phyloP scores from a whole-genome alignment of 2,113 vertebrate genomes.

The Tupaia chinensis region DNA sequence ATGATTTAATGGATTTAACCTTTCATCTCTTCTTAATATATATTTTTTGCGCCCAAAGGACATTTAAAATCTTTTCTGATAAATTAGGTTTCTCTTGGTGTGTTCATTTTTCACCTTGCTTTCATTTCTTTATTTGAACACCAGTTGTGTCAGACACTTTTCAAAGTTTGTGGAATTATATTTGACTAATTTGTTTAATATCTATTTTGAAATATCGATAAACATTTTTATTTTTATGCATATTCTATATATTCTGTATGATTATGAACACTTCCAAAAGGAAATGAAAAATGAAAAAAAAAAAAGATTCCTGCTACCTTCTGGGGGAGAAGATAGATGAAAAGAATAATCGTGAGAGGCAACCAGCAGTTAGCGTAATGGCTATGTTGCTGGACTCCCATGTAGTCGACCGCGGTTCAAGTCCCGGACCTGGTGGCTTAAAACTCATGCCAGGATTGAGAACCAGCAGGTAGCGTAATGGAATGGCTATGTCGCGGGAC shows the following conservation, averaged over 20 bases:
- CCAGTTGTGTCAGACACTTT: neutral
- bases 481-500: no score
- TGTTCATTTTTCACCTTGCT: neutral
- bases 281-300: neutral
- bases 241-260: no score
- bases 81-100: neutral
- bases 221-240: no score
- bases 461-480: no score
- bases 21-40: neutral
- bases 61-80: neutral
- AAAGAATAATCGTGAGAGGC: neutral
- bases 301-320: neutral
- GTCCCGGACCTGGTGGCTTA: no score
- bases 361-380: no score
- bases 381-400: no score
- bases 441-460: no score
- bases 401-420: no score
- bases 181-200: no score
- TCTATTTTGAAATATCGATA: no score
- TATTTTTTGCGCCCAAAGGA: neutral
- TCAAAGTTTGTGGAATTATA: neutral
- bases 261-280: no score
- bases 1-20: neutral
- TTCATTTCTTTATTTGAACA: neutral
- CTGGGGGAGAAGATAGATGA: neutral